Percentiles rank a stretch among this genome's conserved stretches.
These are phyloP conservation scores for Hofmannophila pseudospretella DNA, from an alignment of 2,888 invertebrate genomes.

Conservation along the genomic window DNA sequence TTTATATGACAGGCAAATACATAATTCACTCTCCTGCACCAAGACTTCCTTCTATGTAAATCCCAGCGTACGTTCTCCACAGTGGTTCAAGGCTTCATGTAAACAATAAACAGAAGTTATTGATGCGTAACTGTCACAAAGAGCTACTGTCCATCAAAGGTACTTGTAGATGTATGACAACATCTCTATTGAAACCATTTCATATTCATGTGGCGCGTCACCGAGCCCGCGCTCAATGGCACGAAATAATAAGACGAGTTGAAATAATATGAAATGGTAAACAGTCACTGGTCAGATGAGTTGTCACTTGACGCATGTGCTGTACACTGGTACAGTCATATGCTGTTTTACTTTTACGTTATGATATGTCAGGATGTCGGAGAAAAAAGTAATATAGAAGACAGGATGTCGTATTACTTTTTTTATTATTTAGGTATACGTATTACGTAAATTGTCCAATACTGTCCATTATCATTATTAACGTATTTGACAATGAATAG, in stretches of 20 bases:
- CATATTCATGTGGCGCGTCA: slow-evolving; percentile 62
- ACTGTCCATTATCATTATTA: too few relatives aligned
- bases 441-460: too few relatives aligned
- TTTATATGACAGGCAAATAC: too few relatives aligned
- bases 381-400: too few relatives aligned
- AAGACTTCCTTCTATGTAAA: slow-evolving; percentile 23
- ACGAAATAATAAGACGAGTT: slow-evolving; percentile 55
- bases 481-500: too few relatives aligned
- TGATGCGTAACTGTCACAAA: slow-evolving; percentile 47
- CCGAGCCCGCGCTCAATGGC: slow-evolving; percentile 42
- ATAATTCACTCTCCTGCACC: not conserved
- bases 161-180: slow-evolving; percentile 59
- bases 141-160: slow-evolving; percentile 50
- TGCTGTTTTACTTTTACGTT: too few relatives aligned
- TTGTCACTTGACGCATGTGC: slow-evolving; percentile 25
- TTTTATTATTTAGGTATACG: too few relatives aligned
- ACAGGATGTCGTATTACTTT: too few relatives aligned
- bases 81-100: slow-evolving; percentile 44
- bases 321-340: too few relatives aligned
- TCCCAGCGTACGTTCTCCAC: slow-evolving; percentile 13
- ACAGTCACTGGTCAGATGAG: slow-evolving; percentile 40
- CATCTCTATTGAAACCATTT: slow-evolving; percentile 66
- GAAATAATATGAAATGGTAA: slow-evolving; percentile 51
- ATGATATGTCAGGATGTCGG: too few relatives aligned
- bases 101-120: slow-evolving; percentile 53